Conservation (phyloP, 2,797 vertebrate genomes). For the Streptopelia turtur region DNA sequence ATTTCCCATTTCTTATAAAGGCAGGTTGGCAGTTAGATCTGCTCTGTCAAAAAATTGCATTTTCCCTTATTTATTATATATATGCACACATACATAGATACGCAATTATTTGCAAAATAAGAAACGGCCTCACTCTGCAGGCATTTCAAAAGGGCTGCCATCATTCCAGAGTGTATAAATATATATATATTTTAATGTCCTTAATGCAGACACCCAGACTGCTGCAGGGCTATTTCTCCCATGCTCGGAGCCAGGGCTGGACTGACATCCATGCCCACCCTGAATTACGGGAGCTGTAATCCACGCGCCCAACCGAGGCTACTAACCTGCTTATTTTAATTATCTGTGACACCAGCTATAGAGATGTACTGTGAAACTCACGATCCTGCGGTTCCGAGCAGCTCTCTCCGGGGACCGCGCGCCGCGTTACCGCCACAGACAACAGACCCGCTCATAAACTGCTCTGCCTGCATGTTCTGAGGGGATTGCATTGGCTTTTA, state of each 20-base stretch:
- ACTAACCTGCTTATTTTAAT: conserved; percentile 8
- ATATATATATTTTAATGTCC: conserved; percentile 28
- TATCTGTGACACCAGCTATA: conserved; percentile 13
- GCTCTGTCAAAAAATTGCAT: not conserved
- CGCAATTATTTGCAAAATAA: not conserved
- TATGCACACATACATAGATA: accelerated
- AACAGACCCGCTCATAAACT: not conserved
- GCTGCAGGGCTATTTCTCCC: not conserved
- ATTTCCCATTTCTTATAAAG: not conserved
- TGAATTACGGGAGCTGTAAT: not conserved
- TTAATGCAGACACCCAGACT: not conserved
- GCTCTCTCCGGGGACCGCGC: not conserved
- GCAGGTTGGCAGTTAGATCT: not conserved
- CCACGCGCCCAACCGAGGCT: not conserved
- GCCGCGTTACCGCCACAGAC: not conserved
- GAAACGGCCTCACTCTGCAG: not conserved
- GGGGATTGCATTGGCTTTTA: not conserved
- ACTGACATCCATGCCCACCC: not conserved
- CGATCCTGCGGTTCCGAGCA: conserved; percentile 1
- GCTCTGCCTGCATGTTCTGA: not conserved
- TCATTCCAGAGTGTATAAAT: not conserved
- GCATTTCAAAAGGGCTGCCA: not conserved
- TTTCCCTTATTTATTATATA: not conserved
- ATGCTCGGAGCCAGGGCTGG: not conserved
- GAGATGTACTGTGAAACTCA: not conserved